phyloP scores from a whole-genome alignment of 2,797 vertebrate species.

The Vireo griseus region DNA sequence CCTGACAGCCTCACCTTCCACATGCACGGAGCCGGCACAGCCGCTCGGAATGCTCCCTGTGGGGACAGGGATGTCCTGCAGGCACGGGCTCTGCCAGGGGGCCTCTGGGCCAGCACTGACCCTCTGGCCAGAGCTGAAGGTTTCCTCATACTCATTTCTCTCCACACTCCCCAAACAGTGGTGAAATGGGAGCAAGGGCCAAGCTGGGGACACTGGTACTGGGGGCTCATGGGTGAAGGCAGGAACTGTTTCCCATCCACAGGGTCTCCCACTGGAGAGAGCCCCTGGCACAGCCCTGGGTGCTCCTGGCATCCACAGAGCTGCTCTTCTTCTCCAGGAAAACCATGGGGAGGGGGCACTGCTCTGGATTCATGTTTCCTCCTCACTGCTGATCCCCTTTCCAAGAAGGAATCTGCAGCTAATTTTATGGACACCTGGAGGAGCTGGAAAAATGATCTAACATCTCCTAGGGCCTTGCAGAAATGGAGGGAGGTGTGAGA shows the following conservation, averaged over 20 bases:
- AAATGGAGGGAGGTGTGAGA: constrained; percentile 39
- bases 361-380: neutral
- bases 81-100: neutral
- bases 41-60: rapidly evolving
- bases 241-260: neutral
- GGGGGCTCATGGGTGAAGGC: neutral
- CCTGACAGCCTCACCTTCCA: rapidly evolving
- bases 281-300: neutral
- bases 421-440: constrained; percentile 29
- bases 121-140: neutral
- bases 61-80: neutral
- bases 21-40: rapidly evolving
- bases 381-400: neutral
- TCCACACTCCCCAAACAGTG: neutral
- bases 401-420: neutral
- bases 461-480: neutral
- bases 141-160: neutral
- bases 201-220: rapidly evolving
- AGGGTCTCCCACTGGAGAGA: neutral
- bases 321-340: neutral
- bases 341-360: rapidly evolving
- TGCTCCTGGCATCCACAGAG: neutral
- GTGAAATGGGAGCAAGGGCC: neutral
- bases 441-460: constrained; percentile 35
- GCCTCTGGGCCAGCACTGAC: neutral